Evolutionary conservation across 2,888 invertebrate species (phyloP).

Genomic region (Eucriotettix oculatus): DNA sequence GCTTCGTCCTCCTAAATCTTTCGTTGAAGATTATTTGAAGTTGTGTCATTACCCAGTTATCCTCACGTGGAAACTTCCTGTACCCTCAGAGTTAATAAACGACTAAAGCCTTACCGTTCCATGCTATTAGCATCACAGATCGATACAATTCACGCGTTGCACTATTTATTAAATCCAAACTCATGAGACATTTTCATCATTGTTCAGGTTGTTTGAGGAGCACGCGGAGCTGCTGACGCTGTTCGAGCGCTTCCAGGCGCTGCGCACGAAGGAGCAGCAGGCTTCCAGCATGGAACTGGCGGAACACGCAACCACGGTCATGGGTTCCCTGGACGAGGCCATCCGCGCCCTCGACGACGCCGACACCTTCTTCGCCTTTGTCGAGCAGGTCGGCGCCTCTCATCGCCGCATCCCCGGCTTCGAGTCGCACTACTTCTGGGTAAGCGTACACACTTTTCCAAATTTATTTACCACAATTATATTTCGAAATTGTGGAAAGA

Average conservation of each 20-base stretch:
- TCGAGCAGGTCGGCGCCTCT: constrained; percentile 67
- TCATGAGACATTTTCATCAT: too few species aligned
- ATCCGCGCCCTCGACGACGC: constrained; percentile 73
- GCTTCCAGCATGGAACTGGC: constrained; percentile 66
- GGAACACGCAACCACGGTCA: constrained; percentile 76
- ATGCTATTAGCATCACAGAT: too few species aligned
- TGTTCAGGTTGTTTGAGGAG: constrained; percentile 66
- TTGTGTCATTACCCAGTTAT: too few species aligned
- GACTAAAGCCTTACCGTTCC: too few species aligned
- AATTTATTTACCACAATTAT: too few species aligned
- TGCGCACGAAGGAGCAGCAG: constrained; percentile 65
- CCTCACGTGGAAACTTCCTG: too few species aligned
- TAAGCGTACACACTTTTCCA: constrained; percentile 26
- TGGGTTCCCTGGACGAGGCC: constrained; percentile 77
- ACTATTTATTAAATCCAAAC: too few species aligned
- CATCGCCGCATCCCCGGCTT: constrained; percentile 74
- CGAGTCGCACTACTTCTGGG: constrained; percentile 78
- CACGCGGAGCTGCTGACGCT: constrained; percentile 60
- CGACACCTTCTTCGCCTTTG: constrained; percentile 66
- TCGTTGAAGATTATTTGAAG: too few species aligned
- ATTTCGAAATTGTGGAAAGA: too few species aligned
- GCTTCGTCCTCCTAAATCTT: too few species aligned
- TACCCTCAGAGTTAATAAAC: too few species aligned
- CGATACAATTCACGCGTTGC: too few species aligned
- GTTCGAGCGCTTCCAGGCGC: constrained; percentile 65